Conservation (phyloP, 2,888 invertebrate genomes). For the Melangyna quadrimaculata region DNA sequence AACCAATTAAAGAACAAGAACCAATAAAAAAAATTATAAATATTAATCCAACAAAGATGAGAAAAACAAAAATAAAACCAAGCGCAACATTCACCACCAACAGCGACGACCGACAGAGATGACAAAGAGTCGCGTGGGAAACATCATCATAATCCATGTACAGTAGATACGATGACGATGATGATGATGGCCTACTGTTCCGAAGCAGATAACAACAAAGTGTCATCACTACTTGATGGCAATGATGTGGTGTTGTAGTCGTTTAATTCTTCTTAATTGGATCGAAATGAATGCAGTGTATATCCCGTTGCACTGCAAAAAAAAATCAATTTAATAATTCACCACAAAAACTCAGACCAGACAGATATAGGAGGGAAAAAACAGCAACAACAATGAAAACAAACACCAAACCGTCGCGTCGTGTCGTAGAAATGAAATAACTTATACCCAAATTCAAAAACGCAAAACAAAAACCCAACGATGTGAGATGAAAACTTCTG, state of each 20-base stretch:
- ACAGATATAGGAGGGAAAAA: background rate
- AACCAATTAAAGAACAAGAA: conserved; percentile 19
- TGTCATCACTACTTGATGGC: conserved; percentile 31
- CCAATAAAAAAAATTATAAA: conserved; percentile 27
- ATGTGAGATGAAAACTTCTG: conserved; percentile 45
- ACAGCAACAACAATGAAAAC: background rate
- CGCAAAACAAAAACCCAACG: conserved; percentile 27
- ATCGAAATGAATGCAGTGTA: conserved; percentile 62
- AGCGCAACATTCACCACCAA: conserved; percentile 8
- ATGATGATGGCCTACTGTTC: conserved; percentile 47
- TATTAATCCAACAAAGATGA: conserved; percentile 49
- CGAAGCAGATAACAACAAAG: conserved; percentile 29
- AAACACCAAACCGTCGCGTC: background rate
- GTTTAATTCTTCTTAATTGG: conserved; percentile 71
- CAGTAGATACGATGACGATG: background rate
- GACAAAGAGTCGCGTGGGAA: conserved; percentile 59
- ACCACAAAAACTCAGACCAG: conserved; percentile 10
- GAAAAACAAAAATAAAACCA: conserved; percentile 24
- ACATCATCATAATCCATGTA: conserved; percentile 26
- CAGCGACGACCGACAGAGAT: background rate
- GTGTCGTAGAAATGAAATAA: background rate
- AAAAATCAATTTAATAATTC: conserved; percentile 42
- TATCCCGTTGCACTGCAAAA: conserved; percentile 24
- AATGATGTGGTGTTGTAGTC: conserved; percentile 58
- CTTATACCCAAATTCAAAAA: background rate